Evolutionary conservation across 2,888 invertebrate species (phyloP).

Genomic region (Ectemnius continuus): DNA sequence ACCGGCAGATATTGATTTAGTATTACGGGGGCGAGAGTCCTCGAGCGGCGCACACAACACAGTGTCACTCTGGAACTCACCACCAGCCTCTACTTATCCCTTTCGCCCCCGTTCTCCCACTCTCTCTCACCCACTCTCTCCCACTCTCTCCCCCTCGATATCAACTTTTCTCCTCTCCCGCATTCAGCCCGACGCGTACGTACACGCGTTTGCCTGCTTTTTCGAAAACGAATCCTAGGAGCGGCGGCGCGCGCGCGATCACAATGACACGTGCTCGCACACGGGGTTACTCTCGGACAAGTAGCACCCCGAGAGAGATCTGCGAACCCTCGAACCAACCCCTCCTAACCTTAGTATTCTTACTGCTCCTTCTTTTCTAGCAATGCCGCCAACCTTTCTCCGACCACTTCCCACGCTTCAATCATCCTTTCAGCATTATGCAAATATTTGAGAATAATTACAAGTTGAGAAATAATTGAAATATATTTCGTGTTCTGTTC

Average conservation of each 20-base stretch:
- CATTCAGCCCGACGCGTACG: conserved; percentile 53
- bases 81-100: no score
- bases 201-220: conserved; percentile 60
- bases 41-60: conserved; percentile 41
- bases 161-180: no score
- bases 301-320: neutral
- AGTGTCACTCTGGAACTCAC: conserved; percentile 47
- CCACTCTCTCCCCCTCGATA: no score
- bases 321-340: conserved; percentile 3
- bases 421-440: no score
- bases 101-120: no score
- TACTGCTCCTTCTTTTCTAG: conserved; percentile 1
- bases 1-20: conserved; percentile 74
- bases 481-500: no score
- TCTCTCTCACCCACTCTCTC: no score
- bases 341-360: neutral
- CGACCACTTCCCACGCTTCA: neutral
- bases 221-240: conserved; percentile 65
- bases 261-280: conserved; percentile 40
- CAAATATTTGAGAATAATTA: no score
- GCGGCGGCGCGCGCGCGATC: conserved; percentile 43
- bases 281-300: conserved; percentile 30
- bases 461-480: no score
- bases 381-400: conserved; percentile 6
- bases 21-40: conserved; percentile 64